Conservation (phyloP, 2,113 vertebrate species). For the Fregata magnificens region DNA sequence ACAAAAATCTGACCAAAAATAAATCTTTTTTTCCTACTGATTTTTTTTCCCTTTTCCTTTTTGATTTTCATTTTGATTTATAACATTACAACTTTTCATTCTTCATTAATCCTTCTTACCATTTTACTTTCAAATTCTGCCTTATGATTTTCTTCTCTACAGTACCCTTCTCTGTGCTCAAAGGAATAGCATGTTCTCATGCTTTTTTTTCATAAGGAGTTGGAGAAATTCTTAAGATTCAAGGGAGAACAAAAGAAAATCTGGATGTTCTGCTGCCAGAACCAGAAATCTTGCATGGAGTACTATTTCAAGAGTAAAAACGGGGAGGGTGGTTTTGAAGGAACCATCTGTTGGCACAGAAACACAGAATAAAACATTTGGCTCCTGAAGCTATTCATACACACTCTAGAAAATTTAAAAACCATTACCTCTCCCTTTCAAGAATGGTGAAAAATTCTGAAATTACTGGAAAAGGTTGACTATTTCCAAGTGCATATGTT, state of each 20-base stretch:
- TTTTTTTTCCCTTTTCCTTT: not conserved
- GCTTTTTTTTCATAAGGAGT: not conserved
- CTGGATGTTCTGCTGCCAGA: not conserved
- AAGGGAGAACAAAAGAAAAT: not conserved
- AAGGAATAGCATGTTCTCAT: not conserved
- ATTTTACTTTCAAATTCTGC: not conserved
- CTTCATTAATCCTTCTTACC: not conserved
- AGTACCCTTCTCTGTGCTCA: not conserved
- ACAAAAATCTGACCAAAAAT: not conserved
- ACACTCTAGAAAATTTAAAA: not conserved
- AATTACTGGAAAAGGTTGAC: not conserved
- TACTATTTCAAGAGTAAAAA: constrained; percentile 8
- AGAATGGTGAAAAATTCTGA: not conserved
- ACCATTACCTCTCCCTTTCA: not conserved
- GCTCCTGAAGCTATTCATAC: not conserved
- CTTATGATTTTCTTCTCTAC: not conserved
- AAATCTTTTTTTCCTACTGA: not conserved
- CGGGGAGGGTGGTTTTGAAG: not conserved
- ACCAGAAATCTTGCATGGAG: not conserved
- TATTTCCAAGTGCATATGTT: not conserved
- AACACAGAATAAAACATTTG: not conserved
- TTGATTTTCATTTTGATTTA: not conserved
- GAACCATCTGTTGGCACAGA: not conserved
- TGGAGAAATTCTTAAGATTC: not conserved
- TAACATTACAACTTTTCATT: not conserved